Percentiles rank a stretch among this genome's conserved stretches.
Conservation (phyloP, 2,888 invertebrate genomes). For the Gandaritis pyraliata region DNA sequence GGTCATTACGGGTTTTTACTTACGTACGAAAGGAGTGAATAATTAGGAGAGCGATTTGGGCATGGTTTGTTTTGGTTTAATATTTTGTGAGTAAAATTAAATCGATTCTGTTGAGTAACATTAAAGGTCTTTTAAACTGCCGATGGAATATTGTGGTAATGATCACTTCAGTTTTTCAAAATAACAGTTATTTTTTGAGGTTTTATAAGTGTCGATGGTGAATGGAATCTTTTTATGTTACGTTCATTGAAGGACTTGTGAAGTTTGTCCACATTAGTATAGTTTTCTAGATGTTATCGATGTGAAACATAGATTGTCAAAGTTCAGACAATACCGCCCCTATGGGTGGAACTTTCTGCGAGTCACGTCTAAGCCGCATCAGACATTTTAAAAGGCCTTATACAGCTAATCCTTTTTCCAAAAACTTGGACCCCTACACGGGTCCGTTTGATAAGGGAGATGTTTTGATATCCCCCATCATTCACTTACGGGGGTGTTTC, state of each 20-base stretch:
- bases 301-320: slow-evolving; percentile 18
- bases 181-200: too few species aligned
- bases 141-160: background rate
- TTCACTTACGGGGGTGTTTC: slow-evolving; percentile 70
- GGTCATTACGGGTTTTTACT: slow-evolving; percentile 52
- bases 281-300: slow-evolving; percentile 5
- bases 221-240: too few species aligned
- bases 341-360: slow-evolving; percentile 39
- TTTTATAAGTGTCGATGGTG: too few species aligned
- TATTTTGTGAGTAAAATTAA: slow-evolving; percentile 18
- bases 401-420: slow-evolving; percentile 76
- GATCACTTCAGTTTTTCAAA: too few species aligned
- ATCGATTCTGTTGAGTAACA: slow-evolving; percentile 13
- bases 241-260: too few species aligned
- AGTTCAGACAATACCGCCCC: slow-evolving; percentile 38
- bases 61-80: slow-evolving; percentile 32
- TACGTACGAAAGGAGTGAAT: slow-evolving; percentile 43
- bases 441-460: slow-evolving; percentile 74
- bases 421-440: slow-evolving; percentile 68
- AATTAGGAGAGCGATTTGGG: slow-evolving; percentile 38
- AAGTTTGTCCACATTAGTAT: too few species aligned
- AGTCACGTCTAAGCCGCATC: slow-evolving; percentile 54
- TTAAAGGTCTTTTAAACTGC: background rate
- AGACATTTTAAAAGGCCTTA: slow-evolving; percentile 64
- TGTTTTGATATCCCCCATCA: slow-evolving; percentile 82